A percentile compares a stretch with the other conserved stretches of the same genome.
Conservation (phyloP, 2,113 vertebrate species). For the Brachypodius melanocephalos region DNA sequence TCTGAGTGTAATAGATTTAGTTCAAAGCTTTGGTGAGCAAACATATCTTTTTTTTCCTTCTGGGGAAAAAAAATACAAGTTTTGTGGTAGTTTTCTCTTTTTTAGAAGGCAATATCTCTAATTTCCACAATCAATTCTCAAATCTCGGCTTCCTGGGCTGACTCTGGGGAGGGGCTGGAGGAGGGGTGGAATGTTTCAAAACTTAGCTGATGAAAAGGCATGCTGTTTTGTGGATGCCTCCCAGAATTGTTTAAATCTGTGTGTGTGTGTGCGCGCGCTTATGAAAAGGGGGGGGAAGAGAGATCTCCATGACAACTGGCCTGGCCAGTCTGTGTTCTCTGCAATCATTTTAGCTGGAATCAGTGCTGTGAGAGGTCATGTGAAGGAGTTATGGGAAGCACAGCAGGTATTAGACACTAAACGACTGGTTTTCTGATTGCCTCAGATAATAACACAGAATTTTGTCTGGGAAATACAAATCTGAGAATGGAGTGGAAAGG, state of each 20-base stretch:
- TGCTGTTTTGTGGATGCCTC: slow-evolving; percentile 69
- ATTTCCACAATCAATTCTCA: slow-evolving; percentile 21
- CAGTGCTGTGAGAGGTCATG: slow-evolving; percentile 69
- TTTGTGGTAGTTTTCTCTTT: neutral
- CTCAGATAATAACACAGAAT: slow-evolving; percentile 45
- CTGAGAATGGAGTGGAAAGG: slow-evolving; percentile 76
- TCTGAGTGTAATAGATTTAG: slow-evolving; percentile 17
- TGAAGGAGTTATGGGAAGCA: slow-evolving; percentile 76
- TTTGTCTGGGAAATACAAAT: slow-evolving; percentile 72
- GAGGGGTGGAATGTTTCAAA: slow-evolving; percentile 68
- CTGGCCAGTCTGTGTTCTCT: slow-evolving; percentile 52
- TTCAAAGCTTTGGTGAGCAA: slow-evolving; percentile 14
- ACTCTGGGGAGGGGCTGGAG: slow-evolving; percentile 66
- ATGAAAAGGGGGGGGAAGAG: neutral
- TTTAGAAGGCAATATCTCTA: neutral
- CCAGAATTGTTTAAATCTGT: slow-evolving; percentile 61
- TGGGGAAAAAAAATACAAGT: neutral
- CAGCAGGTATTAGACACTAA: slow-evolving; percentile 70
- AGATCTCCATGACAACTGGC: slow-evolving; percentile 78
- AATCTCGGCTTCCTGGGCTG: slow-evolving; percentile 44
- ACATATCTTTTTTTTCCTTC: neutral
- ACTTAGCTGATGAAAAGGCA: slow-evolving; percentile 69
- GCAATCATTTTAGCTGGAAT: slow-evolving; percentile 70
- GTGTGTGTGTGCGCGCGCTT: neutral
- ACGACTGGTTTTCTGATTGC: slow-evolving; percentile 50